phyloP scores from a whole-genome alignment of 2,113 vertebrate genomes.

The Piprites chloris region DNA sequence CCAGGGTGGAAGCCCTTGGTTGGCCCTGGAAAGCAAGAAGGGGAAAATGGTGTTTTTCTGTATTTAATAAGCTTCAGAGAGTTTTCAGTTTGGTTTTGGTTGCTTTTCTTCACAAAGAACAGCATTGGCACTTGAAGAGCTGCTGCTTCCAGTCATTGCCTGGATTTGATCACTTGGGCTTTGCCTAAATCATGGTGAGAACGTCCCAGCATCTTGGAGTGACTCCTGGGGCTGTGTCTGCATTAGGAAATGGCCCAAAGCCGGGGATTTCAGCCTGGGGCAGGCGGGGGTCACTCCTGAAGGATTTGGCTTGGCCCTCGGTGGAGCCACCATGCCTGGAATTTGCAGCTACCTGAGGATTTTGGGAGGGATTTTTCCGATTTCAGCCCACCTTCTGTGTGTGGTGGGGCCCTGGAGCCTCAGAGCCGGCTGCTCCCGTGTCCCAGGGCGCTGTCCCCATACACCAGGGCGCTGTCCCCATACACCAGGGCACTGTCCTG shows the following conservation, averaged over 20 bases:
- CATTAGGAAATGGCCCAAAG: accelerated
- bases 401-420: background rate
- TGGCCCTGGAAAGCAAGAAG: background rate
- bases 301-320: background rate
- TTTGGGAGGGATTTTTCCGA: background rate
- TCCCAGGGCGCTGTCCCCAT: constrained; percentile 52
- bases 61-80: background rate
- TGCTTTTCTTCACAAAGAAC: background rate
- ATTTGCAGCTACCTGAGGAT: background rate
- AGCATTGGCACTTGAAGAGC: background rate
- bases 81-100: background rate
- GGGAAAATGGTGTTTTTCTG: accelerated
- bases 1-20: accelerated
- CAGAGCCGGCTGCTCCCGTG: constrained; percentile 46
- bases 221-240: background rate
- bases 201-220: accelerated
- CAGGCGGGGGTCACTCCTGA: background rate
- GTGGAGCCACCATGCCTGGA: background rate
- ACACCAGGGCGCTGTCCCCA: background rate
- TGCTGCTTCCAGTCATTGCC: background rate
- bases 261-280: accelerated
- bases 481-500: constrained; percentile 34
- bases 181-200: background rate
- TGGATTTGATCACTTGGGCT: background rate
- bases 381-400: background rate